phyloP scores from a whole-genome alignment of 2,797 vertebrate genomes.

The Synaphobranchus kaupii region DNA sequence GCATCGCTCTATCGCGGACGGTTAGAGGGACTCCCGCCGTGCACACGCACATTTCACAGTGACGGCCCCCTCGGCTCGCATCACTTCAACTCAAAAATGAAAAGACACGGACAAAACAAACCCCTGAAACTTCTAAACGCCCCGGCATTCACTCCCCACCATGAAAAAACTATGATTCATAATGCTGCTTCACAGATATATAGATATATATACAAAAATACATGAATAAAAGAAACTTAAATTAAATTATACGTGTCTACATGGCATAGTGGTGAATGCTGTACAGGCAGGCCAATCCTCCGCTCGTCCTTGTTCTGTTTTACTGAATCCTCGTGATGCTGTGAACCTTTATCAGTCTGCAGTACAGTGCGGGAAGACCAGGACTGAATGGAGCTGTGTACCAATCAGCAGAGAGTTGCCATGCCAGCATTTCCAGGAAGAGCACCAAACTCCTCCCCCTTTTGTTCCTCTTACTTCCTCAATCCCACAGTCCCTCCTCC shows the following conservation, averaged over 20 bases:
- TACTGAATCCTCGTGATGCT: background rate
- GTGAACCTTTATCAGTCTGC: conserved; percentile 8
- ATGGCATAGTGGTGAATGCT: conserved; percentile 30
- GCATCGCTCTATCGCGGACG: background rate
- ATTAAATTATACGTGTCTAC: conserved; percentile 44
- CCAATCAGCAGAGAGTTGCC: background rate
- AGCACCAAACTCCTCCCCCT: background rate
- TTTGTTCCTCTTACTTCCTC: background rate
- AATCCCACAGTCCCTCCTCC: background rate
- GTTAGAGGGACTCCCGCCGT: background rate
- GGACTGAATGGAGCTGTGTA: background rate
- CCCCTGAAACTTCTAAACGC: conserved; percentile 33
- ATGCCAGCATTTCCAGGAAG: background rate
- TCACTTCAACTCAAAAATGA: background rate
- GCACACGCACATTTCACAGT: background rate
- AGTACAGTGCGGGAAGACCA: conserved; percentile 38
- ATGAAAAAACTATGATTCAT: conserved; percentile 59
- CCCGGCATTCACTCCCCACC: conserved; percentile 58
- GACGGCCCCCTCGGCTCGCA: background rate
- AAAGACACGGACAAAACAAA: background rate
- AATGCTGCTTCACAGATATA: conserved; percentile 58
- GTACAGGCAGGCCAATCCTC: background rate
- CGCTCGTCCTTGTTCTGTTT: background rate
- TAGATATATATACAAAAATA: conserved; percentile 59
- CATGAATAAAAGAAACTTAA: conserved; percentile 54